These are phyloP conservation scores for Tanypteryx hageni DNA, from an alignment of 2,888 invertebrate genomes.

Conservation along the genomic window DNA sequence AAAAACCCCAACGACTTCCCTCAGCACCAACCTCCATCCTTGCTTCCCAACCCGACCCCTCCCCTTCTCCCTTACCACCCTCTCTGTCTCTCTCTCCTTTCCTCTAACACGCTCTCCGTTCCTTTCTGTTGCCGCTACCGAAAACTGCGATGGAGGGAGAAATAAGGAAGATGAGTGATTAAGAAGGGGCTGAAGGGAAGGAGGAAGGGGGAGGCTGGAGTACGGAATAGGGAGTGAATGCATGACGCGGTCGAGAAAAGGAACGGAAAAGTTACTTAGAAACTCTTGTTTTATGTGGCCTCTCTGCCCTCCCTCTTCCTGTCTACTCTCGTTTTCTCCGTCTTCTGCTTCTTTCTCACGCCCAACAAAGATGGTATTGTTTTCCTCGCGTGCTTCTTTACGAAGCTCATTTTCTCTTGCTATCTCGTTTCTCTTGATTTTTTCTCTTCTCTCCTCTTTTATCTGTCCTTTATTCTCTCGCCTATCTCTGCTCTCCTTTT, in stretches of 20 bases:
- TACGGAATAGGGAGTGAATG: neutral
- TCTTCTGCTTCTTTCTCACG: neutral
- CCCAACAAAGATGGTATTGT: neutral
- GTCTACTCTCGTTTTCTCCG: neutral
- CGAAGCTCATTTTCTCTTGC: neutral
- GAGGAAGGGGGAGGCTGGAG: neutral
- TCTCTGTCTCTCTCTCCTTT: too few relatives aligned
- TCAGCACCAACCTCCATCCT: neutral
- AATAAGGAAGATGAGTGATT: neutral
- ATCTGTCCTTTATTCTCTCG: neutral
- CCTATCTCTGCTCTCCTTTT: too few relatives aligned
- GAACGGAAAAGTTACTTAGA: neutral
- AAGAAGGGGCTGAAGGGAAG: neutral
- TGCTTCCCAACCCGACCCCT: neutral
- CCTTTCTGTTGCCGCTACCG: neutral
- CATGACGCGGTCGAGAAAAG: neutral
- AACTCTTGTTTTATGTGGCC: neutral
- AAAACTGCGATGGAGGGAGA: neutral
- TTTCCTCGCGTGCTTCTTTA: neutral
- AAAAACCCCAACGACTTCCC: neutral
- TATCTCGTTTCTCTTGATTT: too few relatives aligned
- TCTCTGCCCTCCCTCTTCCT: too few relatives aligned
- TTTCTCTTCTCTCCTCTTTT: neutral
- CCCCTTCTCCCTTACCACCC: neutral
- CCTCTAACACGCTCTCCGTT: neutral